These are phyloP conservation scores for Hemitrygon akajei DNA, from an alignment of 2,797 vertebrate genomes.

Conservation along the genomic window DNA sequence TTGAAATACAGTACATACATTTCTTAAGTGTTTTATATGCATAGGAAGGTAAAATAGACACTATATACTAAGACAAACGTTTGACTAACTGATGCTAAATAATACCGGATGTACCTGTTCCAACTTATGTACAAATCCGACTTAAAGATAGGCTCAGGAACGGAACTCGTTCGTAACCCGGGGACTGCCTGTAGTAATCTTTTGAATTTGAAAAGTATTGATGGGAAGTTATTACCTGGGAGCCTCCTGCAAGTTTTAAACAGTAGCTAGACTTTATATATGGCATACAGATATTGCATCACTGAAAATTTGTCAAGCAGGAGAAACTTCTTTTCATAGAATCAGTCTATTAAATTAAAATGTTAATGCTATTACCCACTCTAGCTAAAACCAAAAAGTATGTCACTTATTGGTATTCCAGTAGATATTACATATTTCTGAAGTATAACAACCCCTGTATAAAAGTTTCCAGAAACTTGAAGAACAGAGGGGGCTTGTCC, in stretches of 20 bases:
- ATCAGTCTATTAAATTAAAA: not conserved
- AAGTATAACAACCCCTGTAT: not conserved
- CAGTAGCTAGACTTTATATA: not conserved
- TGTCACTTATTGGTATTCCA: not conserved
- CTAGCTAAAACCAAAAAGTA: not conserved
- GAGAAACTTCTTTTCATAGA: not conserved
- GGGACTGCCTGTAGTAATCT: no score
- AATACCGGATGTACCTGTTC: no score
- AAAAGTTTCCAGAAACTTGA: not conserved
- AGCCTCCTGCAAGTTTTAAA: not conserved
- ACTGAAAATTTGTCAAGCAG: not conserved
- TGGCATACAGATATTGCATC: not conserved
- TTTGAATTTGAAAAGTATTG: not conserved
- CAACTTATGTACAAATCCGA: no score
- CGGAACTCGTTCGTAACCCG: no score
- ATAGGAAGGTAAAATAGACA: no score
- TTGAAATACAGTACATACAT: no score
- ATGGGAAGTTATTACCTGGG: not conserved
- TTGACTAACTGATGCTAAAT: no score
- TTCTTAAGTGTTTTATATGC: no score
- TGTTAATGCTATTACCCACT: not conserved
- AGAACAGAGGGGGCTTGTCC: not conserved
- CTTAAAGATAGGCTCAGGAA: no score
- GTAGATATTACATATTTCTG: not conserved
- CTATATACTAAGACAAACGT: no score